Conservation (phyloP, 2,797 vertebrate species). For the Megalops cyprinoides region DNA sequence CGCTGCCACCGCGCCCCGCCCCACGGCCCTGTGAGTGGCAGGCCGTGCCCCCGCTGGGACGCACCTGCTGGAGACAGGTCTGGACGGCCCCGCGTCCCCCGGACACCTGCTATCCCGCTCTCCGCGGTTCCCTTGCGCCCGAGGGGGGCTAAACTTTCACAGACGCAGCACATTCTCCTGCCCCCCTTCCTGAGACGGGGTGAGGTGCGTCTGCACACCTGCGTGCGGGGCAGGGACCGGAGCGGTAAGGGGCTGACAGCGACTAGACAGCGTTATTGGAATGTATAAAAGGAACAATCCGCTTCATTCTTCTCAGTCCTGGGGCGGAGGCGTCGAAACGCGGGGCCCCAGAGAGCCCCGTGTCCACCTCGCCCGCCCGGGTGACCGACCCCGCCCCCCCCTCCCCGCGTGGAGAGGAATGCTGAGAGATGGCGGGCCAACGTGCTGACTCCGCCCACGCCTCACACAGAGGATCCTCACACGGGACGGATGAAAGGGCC, state of each 20-base stretch:
- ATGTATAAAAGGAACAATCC: too few relatives aligned
- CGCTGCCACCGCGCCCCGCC: background rate
- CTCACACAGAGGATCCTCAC: slow-evolving; percentile 6
- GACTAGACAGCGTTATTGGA: too few relatives aligned
- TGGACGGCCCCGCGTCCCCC: background rate
- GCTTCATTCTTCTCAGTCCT: too few relatives aligned
- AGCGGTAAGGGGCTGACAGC: too few relatives aligned
- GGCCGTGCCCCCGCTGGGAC: background rate
- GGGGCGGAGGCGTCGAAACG: too few relatives aligned
- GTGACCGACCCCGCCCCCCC: background rate
- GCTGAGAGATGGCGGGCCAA: slow-evolving; percentile 4
- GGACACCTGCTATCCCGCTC: background rate
- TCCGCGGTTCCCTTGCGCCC: background rate
- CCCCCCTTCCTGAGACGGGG: too few relatives aligned
- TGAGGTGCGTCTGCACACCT: too few relatives aligned
- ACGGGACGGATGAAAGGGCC: slow-evolving; percentile 2
- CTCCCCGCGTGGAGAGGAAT: background rate
- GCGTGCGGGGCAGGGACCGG: too few relatives aligned
- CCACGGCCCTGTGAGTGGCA: background rate
- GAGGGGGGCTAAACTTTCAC: background rate
- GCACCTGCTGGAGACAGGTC: background rate
- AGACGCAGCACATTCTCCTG: background rate
- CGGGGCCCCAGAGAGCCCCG: background rate
- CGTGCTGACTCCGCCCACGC: background rate
- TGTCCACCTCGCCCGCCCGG: background rate